Base-by-base conservation (phyloP, 2,797 vertebrate genomes). In the Anguilla anguilla region DNA sequence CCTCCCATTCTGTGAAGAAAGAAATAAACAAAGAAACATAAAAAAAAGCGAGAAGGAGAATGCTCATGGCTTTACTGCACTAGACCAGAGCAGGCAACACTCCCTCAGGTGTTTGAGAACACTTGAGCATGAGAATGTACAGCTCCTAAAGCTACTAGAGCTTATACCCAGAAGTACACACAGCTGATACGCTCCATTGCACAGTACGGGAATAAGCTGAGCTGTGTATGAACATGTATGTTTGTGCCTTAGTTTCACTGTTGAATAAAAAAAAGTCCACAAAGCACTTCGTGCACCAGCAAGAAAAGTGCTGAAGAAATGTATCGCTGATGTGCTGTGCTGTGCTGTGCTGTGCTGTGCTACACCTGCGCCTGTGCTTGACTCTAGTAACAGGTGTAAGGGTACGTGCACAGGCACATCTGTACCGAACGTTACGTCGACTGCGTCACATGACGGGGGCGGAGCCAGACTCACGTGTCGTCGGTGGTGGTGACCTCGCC, bases 1-100 rank as follows among this genome's bases (percentile, higher is more conserved):
- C 98, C 98, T 82, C 98, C 98, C 98, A 99, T 99, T 94, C 98
- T 99, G 90, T 49, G 55, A 43, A 88, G 9, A 61, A 85, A 19
- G 28, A 85, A 19, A 22, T 67, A 19, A 88, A 84, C 25, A 53
- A 49, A 87, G 25, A 39, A 85, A 64, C 6, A 25, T 64, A 2
- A 43, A 55, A 43, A 43, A 82, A 89, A 86, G 51, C 86, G 84
- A n/a, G 25, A 81, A 51, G 39, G 19, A 81, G 46, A 22, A 81
- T 3, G 3, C 1, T 3, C 22, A 10, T 46, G n/a, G 39, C 19
- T 7, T n/a, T 51, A 1, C 43, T 46, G 43, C 43, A 51, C 39
- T 11, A 39, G 35, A 43, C 3, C 15, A 17, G 10, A 46, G 43
- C 31, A 43, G 74, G 39, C 19, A 39, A 39, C 74, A 22, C 1